A percentile compares a stretch with the other conserved stretches of the same genome.
Conservation (phyloP, 2,113 vertebrate species). For the Poeciliopsis turrubarensis region DNA sequence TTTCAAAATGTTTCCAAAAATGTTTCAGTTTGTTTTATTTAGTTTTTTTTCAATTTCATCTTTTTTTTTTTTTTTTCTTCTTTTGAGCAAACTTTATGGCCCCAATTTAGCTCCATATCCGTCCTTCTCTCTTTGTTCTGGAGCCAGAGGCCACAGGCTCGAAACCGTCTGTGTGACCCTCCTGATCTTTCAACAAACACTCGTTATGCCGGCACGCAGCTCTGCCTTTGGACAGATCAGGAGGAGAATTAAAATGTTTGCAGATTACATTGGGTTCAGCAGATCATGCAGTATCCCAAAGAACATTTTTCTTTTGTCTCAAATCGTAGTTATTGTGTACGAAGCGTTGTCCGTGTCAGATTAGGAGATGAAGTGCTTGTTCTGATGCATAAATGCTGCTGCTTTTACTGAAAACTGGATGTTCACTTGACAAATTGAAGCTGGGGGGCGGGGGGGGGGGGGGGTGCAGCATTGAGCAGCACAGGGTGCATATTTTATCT, state of each 20-base stretch:
- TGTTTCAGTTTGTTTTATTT: too few relatives aligned
- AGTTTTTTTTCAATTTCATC: too few relatives aligned
- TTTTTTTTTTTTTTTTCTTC: too few relatives aligned
- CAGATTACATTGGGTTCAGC: neutral
- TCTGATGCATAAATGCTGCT: slow-evolving; percentile 34
- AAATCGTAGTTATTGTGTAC: neutral
- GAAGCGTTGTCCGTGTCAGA: slow-evolving; percentile 1
- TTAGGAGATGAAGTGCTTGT: slow-evolving; percentile 23
- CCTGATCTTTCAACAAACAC: slow-evolving; percentile 17
- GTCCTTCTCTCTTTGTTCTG: slow-evolving; percentile 13
- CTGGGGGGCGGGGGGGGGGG: too few relatives aligned
- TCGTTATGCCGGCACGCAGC: slow-evolving; percentile 9
- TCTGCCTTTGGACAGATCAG: neutral
- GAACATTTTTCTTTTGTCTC: neutral
- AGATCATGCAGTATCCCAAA: neutral
- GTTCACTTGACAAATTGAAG: slow-evolving; percentile 32
- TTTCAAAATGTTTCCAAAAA: too few relatives aligned
- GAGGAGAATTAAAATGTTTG: slow-evolving; percentile 4
- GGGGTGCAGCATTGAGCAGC: slow-evolving; percentile 19
- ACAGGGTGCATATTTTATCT: slow-evolving; percentile 35
- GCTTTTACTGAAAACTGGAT: slow-evolving; percentile 40
- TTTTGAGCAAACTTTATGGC: too few relatives aligned
- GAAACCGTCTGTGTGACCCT: neutral
- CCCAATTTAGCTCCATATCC: too few relatives aligned
- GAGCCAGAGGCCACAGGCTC: slow-evolving; percentile 13